phyloP scores from a whole-genome alignment of 1,140 invertebrate genomes.

The Zaprionus lachaisei region DNA sequence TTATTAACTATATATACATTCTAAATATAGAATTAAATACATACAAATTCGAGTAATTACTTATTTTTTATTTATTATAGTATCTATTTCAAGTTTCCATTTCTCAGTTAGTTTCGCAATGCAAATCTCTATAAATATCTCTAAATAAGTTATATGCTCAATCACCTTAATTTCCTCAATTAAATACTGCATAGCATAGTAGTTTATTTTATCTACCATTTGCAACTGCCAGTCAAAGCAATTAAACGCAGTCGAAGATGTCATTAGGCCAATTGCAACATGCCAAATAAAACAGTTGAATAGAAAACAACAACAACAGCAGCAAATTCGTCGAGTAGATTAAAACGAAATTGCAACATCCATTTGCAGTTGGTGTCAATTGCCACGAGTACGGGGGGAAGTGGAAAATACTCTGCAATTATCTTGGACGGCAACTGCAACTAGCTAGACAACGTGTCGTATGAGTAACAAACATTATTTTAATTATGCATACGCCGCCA shows the following conservation, averaged over 20 bases:
- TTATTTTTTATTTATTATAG: too few relatives aligned
- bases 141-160: not conserved
- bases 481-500: slow-evolving; percentile 68
- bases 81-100: too few relatives aligned
- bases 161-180: slow-evolving; percentile 6
- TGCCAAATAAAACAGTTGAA: not conserved
- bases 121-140: not conserved
- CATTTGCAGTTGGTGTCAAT: slow-evolving; percentile 32
- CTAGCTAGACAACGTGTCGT: slow-evolving; percentile 56
- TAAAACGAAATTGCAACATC: slow-evolving; percentile 6
- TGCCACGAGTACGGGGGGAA: slow-evolving; percentile 1
- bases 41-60: too few relatives aligned
- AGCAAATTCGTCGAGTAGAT: not conserved
- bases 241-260: slow-evolving; percentile 8
- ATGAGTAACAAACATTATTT: slow-evolving; percentile 72
- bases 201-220: not conserved
- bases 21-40: too few relatives aligned
- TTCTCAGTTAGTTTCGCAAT: not conserved
- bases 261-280: slow-evolving; percentile 10
- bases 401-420: slow-evolving; percentile 56
- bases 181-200: not conserved
- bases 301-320: not conserved
- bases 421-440: slow-evolving; percentile 55
- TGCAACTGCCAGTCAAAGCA: not conserved
- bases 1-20: too few relatives aligned